A percentile compares a stretch with the other conserved stretches of the same genome.
phyloP scores from a whole-genome alignment of 2,888 invertebrate genomes.

The Eupithecia pulchellata region DNA sequence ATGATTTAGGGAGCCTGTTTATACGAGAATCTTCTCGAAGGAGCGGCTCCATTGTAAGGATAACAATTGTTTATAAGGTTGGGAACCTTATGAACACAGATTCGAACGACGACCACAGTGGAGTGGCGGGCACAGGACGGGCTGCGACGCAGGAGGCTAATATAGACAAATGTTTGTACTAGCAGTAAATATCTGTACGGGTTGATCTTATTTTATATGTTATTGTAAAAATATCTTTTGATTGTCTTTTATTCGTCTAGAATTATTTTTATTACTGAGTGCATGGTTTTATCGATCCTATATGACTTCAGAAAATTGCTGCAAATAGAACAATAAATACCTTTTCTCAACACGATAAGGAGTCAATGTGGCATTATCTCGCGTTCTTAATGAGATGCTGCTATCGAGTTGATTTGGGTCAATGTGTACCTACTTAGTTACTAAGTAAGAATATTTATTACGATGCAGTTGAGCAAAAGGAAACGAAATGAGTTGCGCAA shows the following conservation, averaged over 20 bases:
- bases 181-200: too few species aligned
- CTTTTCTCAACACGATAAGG: not conserved
- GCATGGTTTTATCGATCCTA: not conserved
- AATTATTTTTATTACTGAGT: not conserved
- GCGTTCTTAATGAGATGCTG: constrained; percentile 5
- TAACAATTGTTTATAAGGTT: not conserved
- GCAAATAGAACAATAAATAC: not conserved
- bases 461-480: too few species aligned
- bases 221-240: too few species aligned
- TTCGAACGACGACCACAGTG: too few species aligned
- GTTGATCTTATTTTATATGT: too few species aligned
- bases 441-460: not conserved
- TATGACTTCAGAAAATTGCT: not conserved
- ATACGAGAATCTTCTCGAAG: not conserved
- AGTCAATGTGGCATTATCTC: not conserved
- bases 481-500: too few species aligned
- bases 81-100: not conserved
- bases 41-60: not conserved
- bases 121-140: too few species aligned
- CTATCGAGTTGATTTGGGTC: constrained; percentile 8
- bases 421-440: not conserved
- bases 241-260: too few species aligned
- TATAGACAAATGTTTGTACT: too few species aligned
- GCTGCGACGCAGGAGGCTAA: too few species aligned
- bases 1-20: not conserved